A percentile compares a stretch with the other conserved stretches of the same genome.
These are phyloP conservation scores for Cataglyphis cursor DNA, from an alignment of 2,888 invertebrate species.

Conservation along the genomic window DNA sequence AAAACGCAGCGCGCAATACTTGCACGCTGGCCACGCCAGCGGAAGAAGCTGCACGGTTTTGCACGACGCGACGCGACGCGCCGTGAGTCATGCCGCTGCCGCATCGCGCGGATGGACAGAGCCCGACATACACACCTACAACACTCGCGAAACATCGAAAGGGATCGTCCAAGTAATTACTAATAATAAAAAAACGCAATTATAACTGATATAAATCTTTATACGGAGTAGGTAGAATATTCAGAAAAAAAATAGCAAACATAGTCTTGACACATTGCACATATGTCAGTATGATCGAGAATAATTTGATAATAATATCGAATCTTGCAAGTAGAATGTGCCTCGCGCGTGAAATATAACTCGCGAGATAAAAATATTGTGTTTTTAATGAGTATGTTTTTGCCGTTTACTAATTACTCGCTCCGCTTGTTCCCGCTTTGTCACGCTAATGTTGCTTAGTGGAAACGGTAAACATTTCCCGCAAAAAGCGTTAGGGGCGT, in stretches of 20 bases:
- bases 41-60: slow-evolving; percentile 84
- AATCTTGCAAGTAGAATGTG: slow-evolving; percentile 10
- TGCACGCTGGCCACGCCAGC: slow-evolving; percentile 76
- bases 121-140: background rate
- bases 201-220: background rate
- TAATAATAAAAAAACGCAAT: background rate
- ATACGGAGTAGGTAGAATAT: too few species aligned
- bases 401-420: slow-evolving; percentile 57
- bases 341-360: slow-evolving; percentile 23
- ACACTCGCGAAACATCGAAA: background rate
- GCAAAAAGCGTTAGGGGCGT: slow-evolving; percentile 49
- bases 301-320: background rate
- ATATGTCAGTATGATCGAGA: background rate
- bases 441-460: slow-evolving; percentile 50
- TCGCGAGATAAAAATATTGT: slow-evolving; percentile 46
- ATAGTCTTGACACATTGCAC: too few species aligned
- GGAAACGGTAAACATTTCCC: slow-evolving; percentile 52
- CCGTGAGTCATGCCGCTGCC: slow-evolving; percentile 82
- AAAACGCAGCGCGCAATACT: slow-evolving; percentile 83
- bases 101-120: slow-evolving; percentile 76
- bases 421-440: slow-evolving; percentile 50
- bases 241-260: background rate
- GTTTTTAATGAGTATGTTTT: slow-evolving; percentile 51
- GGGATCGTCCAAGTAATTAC: background rate
- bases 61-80: slow-evolving; percentile 73